Conservation (phyloP, 2,888 invertebrate genomes). For the Periphyllus acericola region DNA sequence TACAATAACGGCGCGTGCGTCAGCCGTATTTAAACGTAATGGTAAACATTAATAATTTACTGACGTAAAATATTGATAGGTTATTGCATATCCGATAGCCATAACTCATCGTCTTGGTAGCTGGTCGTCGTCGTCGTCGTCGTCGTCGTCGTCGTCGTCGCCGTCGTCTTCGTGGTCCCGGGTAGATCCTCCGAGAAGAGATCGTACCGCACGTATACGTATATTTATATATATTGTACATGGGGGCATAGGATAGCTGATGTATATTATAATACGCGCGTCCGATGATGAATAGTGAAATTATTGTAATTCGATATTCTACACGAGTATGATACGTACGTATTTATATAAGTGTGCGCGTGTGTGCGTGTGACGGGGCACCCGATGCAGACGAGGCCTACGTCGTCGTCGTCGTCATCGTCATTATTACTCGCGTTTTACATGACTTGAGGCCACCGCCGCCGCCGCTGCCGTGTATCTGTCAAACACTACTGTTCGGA, state of each 20-base stretch:
- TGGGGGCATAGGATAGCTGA: no score
- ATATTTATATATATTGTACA: not conserved
- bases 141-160: not conserved
- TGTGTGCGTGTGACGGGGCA: not conserved
- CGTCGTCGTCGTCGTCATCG: conserved; percentile 18
- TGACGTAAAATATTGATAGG: conserved; percentile 47
- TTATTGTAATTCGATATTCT: conserved; percentile 53
- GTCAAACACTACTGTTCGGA: conserved; percentile 53
- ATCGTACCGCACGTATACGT: not conserved
- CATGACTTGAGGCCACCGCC: conserved; percentile 1
- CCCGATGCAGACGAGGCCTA: not conserved
- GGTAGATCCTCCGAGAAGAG: not conserved
- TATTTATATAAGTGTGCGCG: not conserved
- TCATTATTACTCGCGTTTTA: not conserved
- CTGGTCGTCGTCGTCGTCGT: not conserved
- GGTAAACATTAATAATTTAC: conserved; percentile 48
- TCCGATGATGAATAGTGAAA: conserved; percentile 52
- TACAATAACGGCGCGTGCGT: not conserved
- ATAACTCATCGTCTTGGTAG: conserved; percentile 57
- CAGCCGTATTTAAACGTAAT: conserved; percentile 31
- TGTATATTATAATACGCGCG: no score
- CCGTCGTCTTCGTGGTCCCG: not conserved
- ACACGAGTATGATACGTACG: not conserved
- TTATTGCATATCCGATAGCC: conserved; percentile 48
- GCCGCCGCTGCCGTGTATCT: conserved; percentile 4